Evolutionary conservation across 2,797 vertebrate species (phyloP).

Genomic region (Xerus rutilus): DNA sequence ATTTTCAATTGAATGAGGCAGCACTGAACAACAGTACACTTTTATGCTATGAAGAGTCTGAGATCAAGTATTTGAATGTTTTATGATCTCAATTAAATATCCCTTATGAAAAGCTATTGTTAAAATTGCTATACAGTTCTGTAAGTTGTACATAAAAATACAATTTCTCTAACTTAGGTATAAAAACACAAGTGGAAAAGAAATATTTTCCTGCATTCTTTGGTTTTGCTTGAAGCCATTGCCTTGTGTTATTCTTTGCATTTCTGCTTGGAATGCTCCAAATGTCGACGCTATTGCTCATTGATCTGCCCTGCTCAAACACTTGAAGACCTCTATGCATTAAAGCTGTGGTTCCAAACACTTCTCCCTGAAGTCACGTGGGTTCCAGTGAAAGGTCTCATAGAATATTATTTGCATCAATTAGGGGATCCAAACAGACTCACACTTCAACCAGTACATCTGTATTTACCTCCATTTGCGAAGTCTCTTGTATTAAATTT

Average conservation of each 20-base stretch:
- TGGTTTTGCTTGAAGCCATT: background rate
- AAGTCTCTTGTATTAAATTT: background rate
- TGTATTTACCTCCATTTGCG: background rate
- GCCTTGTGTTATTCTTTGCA: background rate
- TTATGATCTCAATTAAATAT: background rate
- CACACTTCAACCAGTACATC: background rate
- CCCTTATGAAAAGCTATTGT: background rate
- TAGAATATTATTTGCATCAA: background rate
- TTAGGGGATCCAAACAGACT: background rate
- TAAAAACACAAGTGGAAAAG: background rate
- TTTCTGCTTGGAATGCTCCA: background rate
- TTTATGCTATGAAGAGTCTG: background rate
- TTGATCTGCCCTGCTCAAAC: background rate
- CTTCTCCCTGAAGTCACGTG: background rate
- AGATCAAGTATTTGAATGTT: background rate
- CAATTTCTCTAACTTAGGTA: background rate
- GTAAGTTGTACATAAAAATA: background rate
- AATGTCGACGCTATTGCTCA: background rate
- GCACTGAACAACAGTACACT: background rate
- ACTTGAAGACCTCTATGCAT: fast-evolving
- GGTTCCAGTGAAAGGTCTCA: background rate
- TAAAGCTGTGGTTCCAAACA: too few species aligned
- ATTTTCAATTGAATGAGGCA: background rate
- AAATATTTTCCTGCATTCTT: background rate
- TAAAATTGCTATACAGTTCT: background rate